Evolutionary conservation across 2,113 vertebrate species (phyloP).

Genomic region (Tympanuchus pallidicinctus): DNA sequence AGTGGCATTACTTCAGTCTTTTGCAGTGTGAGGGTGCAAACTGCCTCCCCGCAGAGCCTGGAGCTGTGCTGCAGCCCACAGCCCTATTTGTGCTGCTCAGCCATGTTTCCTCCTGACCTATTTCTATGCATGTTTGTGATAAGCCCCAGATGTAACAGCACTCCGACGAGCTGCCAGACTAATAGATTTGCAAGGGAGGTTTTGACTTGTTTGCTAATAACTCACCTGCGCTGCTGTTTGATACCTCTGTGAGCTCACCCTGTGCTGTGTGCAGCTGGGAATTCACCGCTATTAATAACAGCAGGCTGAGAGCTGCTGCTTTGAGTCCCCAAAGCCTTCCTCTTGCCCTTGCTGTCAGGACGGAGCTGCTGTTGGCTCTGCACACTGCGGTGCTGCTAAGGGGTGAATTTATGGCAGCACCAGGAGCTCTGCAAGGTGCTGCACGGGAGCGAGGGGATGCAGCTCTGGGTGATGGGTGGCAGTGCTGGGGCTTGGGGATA

Average conservation of each 20-base stretch:
- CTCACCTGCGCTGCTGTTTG: not conserved
- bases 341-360: not conserved
- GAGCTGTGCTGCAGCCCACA: not conserved
- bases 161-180: not conserved
- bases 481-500: not conserved
- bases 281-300: fast-evolving
- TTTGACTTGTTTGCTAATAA: not conserved
- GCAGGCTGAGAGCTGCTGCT: not conserved
- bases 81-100: not conserved
- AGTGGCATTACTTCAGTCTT: not conserved
- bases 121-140: constrained; percentile 7
- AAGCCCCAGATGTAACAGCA: not conserved
- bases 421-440: not conserved
- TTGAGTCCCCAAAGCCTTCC: not conserved
- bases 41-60: fast-evolving
- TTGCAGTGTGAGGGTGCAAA: not conserved
- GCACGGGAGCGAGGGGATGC: fast-evolving
- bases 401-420: not conserved
- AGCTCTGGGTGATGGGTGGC: not conserved
- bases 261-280: not conserved
- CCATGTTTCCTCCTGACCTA: constrained; percentile 56
- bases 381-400: not conserved
- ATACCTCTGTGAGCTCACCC: not conserved
- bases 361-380: not conserved
- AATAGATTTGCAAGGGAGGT: not conserved